Evolutionary conservation across 2,888 invertebrate genomes (phyloP).

Genomic region (Cyrtodaria siliqua): DNA sequence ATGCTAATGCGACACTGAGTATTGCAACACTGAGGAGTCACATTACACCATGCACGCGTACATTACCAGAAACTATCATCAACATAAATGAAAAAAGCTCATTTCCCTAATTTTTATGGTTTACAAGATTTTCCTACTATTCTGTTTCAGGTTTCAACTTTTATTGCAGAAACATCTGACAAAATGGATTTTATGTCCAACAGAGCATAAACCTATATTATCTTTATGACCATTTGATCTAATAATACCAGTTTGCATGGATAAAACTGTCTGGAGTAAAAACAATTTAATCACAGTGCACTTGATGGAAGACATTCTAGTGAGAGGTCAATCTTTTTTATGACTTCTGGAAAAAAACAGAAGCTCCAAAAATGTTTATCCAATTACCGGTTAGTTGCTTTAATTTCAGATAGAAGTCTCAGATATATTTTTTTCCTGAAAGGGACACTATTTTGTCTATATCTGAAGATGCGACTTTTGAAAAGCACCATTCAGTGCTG

Average conservation of each 20-base stretch:
- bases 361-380: no score
- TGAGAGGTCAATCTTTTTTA: no score
- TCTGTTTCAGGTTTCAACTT: neutral
- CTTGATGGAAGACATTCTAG: no score
- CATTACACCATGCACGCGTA: conserved; percentile 26
- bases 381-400: no score
- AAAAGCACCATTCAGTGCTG: no score
- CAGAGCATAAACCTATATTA: conserved; percentile 6
- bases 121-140: neutral
- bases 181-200: conserved; percentile 13
- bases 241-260: neutral
- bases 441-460: no score
- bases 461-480: no score
- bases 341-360: no score
- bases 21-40: conserved; percentile 2
- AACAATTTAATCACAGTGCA: no score
- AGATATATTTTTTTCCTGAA: no score
- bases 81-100: conserved; percentile 8
- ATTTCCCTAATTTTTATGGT: conserved; percentile 10
- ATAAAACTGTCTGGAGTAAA: neutral
- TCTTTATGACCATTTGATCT: conserved; percentile 6
- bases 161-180: neutral
- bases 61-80: conserved; percentile 12
- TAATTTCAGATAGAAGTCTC: no score
- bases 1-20: conserved; percentile 29